phyloP scores from a whole-genome alignment of 2,797 vertebrate species.

The Spinus pinus region DNA sequence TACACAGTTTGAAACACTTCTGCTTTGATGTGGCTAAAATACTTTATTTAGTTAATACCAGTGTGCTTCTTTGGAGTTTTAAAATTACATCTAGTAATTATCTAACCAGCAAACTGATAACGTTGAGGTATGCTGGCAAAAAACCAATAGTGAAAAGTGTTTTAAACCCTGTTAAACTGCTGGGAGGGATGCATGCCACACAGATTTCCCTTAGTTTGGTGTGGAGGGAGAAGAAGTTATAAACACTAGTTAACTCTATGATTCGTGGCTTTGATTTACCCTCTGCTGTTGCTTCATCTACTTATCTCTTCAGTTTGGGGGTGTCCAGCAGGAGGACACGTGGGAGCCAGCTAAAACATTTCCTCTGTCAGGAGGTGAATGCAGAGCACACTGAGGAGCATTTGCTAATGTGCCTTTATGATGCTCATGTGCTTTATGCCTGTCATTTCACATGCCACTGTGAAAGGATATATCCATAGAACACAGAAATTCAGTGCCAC shows the following conservation, averaged over 20 bases:
- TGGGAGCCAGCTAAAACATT: not conserved
- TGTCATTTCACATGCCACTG: not conserved
- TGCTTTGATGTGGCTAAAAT: slow-evolving; percentile 25
- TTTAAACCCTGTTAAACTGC: not conserved
- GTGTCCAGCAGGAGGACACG: not conserved
- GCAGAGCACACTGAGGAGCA: not conserved
- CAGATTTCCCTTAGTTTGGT: not conserved
- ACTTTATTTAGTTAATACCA: slow-evolving; percentile 3
- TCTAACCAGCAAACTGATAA: not conserved
- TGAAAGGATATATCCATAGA: not conserved
- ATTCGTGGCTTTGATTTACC: not conserved
- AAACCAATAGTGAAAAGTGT: not conserved
- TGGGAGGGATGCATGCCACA: not conserved
- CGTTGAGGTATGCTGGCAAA: not conserved
- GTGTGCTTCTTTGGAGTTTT: not conserved
- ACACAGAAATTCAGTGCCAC: not conserved
- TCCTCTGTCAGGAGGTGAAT: not conserved
- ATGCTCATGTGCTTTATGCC: not conserved
- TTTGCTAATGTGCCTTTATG: not conserved
- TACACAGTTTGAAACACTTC: slow-evolving; percentile 19
- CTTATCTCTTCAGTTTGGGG: not conserved
- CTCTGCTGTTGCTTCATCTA: not conserved
- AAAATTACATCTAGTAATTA: slow-evolving; percentile 32
- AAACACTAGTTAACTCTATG: not conserved
- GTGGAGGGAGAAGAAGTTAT: not conserved